These are phyloP conservation scores for Haliclona indistincta DNA, from an alignment of 37 sponge, comb jelly and placozoan genomes.

Conservation along the genomic window DNA sequence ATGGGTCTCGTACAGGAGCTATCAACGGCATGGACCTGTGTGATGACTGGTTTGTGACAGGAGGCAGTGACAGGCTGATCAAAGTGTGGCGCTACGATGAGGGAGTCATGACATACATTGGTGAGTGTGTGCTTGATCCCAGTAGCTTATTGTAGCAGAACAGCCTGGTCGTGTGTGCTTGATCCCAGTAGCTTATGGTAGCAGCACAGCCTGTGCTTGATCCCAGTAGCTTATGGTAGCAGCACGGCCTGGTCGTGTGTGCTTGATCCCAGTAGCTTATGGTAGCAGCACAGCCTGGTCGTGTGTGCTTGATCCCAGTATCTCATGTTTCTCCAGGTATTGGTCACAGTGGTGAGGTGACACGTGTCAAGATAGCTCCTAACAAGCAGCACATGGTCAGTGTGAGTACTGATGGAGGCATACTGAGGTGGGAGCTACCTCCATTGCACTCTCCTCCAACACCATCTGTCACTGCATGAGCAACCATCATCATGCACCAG, in stretches of 20 bases:
- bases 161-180: too few relatives aligned
- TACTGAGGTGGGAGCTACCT: conserved; percentile 88
- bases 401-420: conserved; percentile 98
- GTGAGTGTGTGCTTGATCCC: conserved; percentile 5
- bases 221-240: too few relatives aligned
- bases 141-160: background rate
- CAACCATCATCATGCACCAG: too few relatives aligned
- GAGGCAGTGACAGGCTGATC: conserved; percentile 86
- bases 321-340: conserved; percentile 20
- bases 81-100: conserved; percentile 94
- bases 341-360: conserved; percentile 94
- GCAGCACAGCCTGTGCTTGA: too few relatives aligned
- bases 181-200: too few relatives aligned
- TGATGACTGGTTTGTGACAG: conserved; percentile 88
- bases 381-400: conserved; percentile 81
- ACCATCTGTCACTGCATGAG: too few relatives aligned
- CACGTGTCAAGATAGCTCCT: conserved; percentile 80
- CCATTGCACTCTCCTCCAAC: too few relatives aligned
- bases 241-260: too few relatives aligned
- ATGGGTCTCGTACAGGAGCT: conserved; percentile 78
- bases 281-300: background rate
- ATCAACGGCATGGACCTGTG: conserved; percentile 94
- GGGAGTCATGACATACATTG: conserved; percentile 89
- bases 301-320: background rate
- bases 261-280: too few relatives aligned